Base-by-base conservation (phyloP, 2,797 vertebrate species). In the Gymnoscopelus microlampas region DNA sequence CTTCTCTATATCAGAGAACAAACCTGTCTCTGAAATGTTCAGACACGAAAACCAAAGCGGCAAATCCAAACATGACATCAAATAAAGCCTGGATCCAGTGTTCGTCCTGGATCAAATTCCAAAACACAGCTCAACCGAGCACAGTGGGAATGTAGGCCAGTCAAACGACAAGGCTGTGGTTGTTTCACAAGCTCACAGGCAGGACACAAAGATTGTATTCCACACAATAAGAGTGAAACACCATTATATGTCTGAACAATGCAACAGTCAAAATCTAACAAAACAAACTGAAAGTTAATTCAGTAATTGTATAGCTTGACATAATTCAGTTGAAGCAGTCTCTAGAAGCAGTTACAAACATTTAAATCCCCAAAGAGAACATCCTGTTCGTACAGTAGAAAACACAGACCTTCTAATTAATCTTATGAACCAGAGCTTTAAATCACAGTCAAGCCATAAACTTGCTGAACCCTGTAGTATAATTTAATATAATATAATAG, bases 61-160 rank as follows among this genome's bases (percentile, higher is more conserved):
- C 39, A 44, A 44, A 44, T 44, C 39, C 39, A 44, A 44, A 44
- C 39, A 44, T 44, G 39, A 44, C 39, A 44, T 44, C 70, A 68
- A 60, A 81, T 78, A 62, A 79, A 74, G 26, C 44, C 11, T 56
- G 14, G 39, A 65, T 44, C 39, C 3, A 3, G 8, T 74, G 73
- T 4, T 68, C 78, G 24, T 44, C 64, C 48, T n/a, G 60, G 48
- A 74, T 39, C 66, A 3, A 76, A 82, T 66, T 74, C 68, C 54
- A 72, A 71, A 85, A 73, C 71, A 78, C 64, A 65, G 50, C 63
- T 62, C 68, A 73, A 72, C 68, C 74, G 49, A 71, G 73, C 68
- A 58, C 14, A 60, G 60, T 35, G 53, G 44, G 67, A 84, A 83
- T 76, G 58, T 19, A 49, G 53, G 48, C 47, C 71, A 19, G 65